Percentiles rank a stretch among this genome's conserved stretches.
phyloP scores from a whole-genome alignment of 2,797 vertebrate species.

The Ceryle rudis region DNA sequence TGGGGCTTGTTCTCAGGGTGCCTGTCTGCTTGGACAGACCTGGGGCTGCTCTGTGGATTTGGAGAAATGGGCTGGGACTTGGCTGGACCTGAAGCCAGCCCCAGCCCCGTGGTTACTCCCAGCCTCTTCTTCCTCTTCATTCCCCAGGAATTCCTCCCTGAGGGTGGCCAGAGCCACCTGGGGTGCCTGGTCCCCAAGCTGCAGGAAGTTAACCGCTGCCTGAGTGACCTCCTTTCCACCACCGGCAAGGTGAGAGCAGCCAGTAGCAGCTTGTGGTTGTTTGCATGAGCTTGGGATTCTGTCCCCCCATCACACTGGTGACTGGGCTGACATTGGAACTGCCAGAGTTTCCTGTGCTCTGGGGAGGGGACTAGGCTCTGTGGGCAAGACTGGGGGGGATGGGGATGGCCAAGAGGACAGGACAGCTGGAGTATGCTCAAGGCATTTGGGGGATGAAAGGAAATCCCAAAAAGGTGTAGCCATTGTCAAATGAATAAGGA shows the following conservation, averaged over 20 bases:
- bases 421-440: not conserved
- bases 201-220: constrained; percentile 91
- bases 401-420: not conserved
- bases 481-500: not conserved
- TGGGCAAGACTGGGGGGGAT: not conserved
- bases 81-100: not conserved
- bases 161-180: constrained; percentile 80
- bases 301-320: rapidly evolving
- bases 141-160: constrained; percentile 83
- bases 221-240: constrained; percentile 88
- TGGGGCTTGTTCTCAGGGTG: not conserved
- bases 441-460: not conserved
- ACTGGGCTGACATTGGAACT: not conserved
- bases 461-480: not conserved
- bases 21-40: not conserved
- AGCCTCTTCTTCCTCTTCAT: not conserved
- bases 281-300: not conserved
- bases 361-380: not conserved
- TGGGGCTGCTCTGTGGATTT: not conserved
- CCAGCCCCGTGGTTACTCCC: not conserved
- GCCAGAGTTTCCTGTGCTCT: not conserved
- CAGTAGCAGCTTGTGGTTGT: not conserved
- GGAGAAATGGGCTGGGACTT: not conserved
- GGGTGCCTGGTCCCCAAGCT: constrained; percentile 88
- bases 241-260: constrained; percentile 81